A percentile compares a stretch with the other conserved stretches of the same genome.
Evolutionary conservation across 2,797 vertebrate genomes (phyloP).

Genomic region (Avahi laniger): DNA sequence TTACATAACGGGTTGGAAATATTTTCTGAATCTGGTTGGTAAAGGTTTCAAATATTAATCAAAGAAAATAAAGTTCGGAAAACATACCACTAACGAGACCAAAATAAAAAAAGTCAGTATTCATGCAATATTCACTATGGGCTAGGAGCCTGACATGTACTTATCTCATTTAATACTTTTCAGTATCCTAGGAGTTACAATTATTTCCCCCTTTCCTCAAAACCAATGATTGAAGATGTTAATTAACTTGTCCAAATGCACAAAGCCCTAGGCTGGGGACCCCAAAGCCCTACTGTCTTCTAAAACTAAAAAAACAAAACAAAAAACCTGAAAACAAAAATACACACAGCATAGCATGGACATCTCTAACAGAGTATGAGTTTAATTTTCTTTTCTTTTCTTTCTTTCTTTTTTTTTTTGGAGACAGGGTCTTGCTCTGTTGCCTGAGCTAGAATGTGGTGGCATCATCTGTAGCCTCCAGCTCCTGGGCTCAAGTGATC

Average conservation of each 20-base stretch:
- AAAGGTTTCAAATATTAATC: constrained; percentile 5
- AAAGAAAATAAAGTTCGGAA: neutral
- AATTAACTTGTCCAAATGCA: neutral
- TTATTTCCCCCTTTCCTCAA: neutral
- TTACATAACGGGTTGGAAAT: neutral
- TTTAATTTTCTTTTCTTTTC: neutral
- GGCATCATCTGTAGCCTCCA: no score
- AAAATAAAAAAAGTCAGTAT: neutral
- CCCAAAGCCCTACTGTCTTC: neutral
- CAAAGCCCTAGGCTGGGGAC: neutral
- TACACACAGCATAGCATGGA: neutral
- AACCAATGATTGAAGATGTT: neutral
- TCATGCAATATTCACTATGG: neutral
- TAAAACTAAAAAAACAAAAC: neutral
- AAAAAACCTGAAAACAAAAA: neutral
- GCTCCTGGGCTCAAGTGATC: neutral
- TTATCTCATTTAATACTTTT: neutral
- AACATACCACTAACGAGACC: neutral
- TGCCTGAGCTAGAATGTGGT: no score
- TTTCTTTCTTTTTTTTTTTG: no score
- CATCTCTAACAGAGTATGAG: neutral
- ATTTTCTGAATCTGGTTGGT: neutral
- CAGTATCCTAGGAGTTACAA: neutral
- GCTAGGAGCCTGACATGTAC: neutral
- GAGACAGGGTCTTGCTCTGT: no score